Conservation (phyloP, 1,140 invertebrate genomes). For the Ylistrum balloti region DNA sequence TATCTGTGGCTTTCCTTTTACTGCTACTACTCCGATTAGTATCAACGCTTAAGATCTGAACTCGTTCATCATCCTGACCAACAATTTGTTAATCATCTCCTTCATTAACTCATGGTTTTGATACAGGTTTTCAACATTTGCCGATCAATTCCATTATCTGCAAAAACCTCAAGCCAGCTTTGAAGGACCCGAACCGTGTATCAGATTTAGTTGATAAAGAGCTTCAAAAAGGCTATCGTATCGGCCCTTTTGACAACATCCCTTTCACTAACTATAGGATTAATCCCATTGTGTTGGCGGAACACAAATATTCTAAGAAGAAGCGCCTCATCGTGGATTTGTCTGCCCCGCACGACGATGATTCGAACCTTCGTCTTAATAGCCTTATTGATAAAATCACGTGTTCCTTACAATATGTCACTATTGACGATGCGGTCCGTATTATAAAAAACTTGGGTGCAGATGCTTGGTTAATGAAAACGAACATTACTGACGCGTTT, state of each 20-base stretch:
- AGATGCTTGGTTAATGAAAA: slow-evolving; percentile 45
- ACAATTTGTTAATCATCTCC: slow-evolving; percentile 26
- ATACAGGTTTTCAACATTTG: neutral
- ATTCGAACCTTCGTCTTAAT: slow-evolving; percentile 47
- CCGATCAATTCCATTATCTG: slow-evolving; percentile 19
- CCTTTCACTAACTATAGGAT: slow-evolving; percentile 39
- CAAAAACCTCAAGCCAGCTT: slow-evolving; percentile 41
- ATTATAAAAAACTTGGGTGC: slow-evolving; percentile 10
- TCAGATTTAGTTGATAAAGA: neutral
- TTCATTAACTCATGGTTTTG: slow-evolving; percentile 12
- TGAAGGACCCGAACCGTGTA: neutral
- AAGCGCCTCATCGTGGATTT: slow-evolving; percentile 61
- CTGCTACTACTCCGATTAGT: neutral
- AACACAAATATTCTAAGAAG: slow-evolving; percentile 55
- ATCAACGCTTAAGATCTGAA: neutral
- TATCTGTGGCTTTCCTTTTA: too few relatives aligned
- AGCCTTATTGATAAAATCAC: slow-evolving; percentile 49
- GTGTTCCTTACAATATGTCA: slow-evolving; percentile 46
- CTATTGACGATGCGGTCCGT: slow-evolving; percentile 46
- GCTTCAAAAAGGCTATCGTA: slow-evolving; percentile 29
- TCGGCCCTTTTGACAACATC: slow-evolving; percentile 43
- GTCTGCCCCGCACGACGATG: slow-evolving; percentile 57
- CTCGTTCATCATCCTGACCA: neutral
- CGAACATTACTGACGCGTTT: slow-evolving; percentile 44
- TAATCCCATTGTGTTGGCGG: slow-evolving; percentile 51